Evolutionary conservation across 2,113 vertebrate genomes (phyloP).

Genomic region (Marcusenius ussheri): DNA sequence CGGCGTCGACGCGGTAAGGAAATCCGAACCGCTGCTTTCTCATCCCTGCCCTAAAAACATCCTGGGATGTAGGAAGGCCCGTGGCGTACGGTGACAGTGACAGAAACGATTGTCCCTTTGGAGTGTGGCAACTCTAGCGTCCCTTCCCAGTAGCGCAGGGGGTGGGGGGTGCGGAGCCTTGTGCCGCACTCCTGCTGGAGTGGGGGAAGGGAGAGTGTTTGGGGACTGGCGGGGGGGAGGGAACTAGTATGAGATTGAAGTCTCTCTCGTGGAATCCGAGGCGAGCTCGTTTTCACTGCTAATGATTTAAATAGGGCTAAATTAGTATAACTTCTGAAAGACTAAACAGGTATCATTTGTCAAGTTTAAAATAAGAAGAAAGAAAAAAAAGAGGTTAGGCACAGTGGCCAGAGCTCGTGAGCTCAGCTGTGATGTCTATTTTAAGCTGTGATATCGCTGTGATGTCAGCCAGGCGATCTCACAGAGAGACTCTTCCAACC

Average conservation of each 20-base stretch:
- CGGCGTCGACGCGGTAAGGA: neutral
- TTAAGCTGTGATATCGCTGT: neutral
- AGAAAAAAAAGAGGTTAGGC: neutral
- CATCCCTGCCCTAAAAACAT: neutral
- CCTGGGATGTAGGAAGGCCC: neutral
- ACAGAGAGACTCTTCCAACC: neutral
- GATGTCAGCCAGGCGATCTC: neutral
- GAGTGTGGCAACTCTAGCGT: neutral
- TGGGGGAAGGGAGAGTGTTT: neutral
- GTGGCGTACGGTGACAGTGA: neutral
- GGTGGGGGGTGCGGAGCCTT: no score
- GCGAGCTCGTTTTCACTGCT: constrained; percentile 44
- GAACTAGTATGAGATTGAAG: neutral
- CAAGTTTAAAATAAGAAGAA: constrained; percentile 33
- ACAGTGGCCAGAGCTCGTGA: neutral
- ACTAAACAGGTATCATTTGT: constrained; percentile 48
- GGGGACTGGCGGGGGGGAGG: neutral
- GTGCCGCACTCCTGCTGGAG: neutral
- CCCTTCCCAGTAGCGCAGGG: neutral
- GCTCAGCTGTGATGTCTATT: neutral
- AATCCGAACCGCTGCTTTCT: neutral
- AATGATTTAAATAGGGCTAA: constrained; percentile 49
- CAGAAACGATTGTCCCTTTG: neutral
- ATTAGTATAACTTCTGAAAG: constrained; percentile 51
- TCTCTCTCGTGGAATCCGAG: constrained; percentile 27